Base-by-base conservation (phyloP, 2,888 invertebrate genomes). In the Podabrus alpinus region DNA sequence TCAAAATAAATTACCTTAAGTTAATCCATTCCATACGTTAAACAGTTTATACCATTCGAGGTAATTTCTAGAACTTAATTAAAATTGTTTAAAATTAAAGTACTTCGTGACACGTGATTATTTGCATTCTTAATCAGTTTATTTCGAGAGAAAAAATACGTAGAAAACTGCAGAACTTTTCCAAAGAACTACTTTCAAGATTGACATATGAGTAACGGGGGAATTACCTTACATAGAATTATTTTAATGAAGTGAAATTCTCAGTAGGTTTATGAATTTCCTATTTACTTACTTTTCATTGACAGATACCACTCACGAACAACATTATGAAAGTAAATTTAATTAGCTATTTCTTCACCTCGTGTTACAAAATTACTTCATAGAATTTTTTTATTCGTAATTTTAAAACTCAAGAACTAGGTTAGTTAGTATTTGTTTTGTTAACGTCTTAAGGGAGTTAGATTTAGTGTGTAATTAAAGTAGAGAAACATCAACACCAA, bases 391-490 rank as follows among this genome's bases (percentile, higher is more conserved):
- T 45, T n/a, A 13, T n/a, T 45, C n/a, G n/a, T 45, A 45, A 45
- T 45, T 45, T 45, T 45, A 45, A 45, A 45, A n/a, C 45, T 45
- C 45, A 4, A n/a, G 45, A 45, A 45, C 45, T 45, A 7, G 45
- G 45, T 45, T 45, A 45, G 45, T 45, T 45, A n/a, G 45, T 45
- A 45, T 64, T 64, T 64, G 62, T 64, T 80, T 80, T 81, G 80
- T 80, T 77, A 79, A 78, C 79, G 81, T 79, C 81, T 80, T 79
- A 71, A 66, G 82, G 80, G 82, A 80, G 82, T 82, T 82, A 82
- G 81, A 82, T 82, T 81, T 81, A 80, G 76, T 81, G 79, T 81
- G 79, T 81, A 82, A 82, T 82, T 81, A 80, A 81, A 82, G 80
- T 78, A 76, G 72, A 74, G 80, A 79, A 79, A 81, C 80, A 81